These are phyloP conservation scores for Stramonita haemastoma DNA, from an alignment of 2,888 invertebrate genomes.

Conservation along the genomic window DNA sequence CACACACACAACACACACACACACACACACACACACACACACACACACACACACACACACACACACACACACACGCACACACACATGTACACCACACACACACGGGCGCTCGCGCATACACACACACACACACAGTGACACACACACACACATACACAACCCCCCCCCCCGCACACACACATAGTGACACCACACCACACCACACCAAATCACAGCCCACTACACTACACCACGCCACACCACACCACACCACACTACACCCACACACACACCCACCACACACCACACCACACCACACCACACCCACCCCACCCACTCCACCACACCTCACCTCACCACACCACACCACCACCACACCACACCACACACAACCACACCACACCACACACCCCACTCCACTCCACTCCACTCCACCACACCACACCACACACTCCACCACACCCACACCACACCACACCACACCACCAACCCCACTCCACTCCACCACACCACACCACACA, in stretches of 20 bases:
- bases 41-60: constrained; percentile 14
- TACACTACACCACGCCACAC: not conserved
- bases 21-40: not conserved
- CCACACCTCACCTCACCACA: too few species aligned
- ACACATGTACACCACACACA: not conserved
- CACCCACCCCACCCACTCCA: not conserved
- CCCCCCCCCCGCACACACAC: not conserved
- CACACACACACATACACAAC: not conserved
- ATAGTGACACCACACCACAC: not conserved
- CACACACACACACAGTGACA: not conserved
- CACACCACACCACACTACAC: not conserved
- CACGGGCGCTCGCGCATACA: not conserved
- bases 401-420: too few species aligned
- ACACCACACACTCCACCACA: too few species aligned
- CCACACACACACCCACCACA: not conserved
- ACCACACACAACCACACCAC: too few species aligned
- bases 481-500: too few species aligned
- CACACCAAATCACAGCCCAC: not conserved
- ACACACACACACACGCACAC: constrained; percentile 10
- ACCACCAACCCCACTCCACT: too few species aligned
- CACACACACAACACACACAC: constrained; percentile 3
- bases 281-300: not conserved
- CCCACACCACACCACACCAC: too few species aligned
- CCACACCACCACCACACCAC: too few species aligned
- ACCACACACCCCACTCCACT: too few species aligned